Percentiles rank a stretch among this genome's conserved stretches.
phyloP scores from a whole-genome alignment of 2,113 vertebrate genomes.

The Pongo abelii region DNA sequence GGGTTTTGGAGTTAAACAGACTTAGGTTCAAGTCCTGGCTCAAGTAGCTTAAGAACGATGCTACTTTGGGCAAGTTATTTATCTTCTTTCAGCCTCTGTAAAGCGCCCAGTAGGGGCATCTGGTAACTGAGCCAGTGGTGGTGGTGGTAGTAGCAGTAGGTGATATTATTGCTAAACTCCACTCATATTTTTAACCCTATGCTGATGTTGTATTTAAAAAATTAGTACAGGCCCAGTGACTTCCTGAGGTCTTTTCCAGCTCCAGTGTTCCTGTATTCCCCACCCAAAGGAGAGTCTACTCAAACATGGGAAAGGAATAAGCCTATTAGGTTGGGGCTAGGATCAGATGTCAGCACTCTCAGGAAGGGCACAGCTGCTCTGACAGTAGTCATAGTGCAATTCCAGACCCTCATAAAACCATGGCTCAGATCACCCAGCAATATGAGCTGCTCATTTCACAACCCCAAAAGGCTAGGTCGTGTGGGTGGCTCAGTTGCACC shows the following conservation, averaged over 20 bases:
- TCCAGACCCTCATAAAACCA: neutral
- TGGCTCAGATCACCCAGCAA: neutral
- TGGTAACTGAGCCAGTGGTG: neutral
- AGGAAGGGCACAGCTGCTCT: neutral
- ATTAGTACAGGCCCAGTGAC: neutral
- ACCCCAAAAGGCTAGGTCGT: too few species aligned
- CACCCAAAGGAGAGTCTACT: neutral
- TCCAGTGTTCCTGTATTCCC: neutral
- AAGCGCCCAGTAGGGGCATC: neutral
- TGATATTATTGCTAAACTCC: neutral
- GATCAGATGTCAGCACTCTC: neutral
- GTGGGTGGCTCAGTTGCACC: neutral
- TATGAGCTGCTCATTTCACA: neutral
- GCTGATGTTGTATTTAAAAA: neutral
- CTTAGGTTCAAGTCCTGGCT: neutral
- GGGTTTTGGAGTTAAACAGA: neutral
- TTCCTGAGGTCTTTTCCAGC: neutral
- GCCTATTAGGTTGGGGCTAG: neutral
- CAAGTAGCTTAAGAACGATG: neutral
- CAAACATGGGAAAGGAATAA: rapidly evolving
- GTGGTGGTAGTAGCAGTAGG: too few species aligned
- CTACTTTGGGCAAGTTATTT: neutral
- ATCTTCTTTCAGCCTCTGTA: neutral
- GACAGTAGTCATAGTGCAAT: neutral
- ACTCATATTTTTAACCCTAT: neutral